Evolutionary conservation across 2,888 invertebrate genomes (phyloP).

Genomic region (Hyppa rectilinea): DNA sequence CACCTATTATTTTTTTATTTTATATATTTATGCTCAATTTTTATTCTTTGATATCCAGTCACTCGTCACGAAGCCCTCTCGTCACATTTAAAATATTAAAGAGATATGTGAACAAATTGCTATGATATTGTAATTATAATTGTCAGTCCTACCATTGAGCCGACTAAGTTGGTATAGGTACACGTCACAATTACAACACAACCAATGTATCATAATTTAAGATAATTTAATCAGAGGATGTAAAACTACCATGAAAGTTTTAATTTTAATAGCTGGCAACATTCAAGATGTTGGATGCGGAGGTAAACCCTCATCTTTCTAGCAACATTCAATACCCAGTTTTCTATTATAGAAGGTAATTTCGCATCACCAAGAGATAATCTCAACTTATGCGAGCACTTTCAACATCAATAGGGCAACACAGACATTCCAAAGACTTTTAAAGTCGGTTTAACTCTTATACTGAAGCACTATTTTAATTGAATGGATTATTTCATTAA

Average conservation of each 20-base stretch:
- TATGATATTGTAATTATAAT: conserved; percentile 21
- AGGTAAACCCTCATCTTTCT: background rate
- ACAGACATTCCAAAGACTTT: conserved; percentile 13
- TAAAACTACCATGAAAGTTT: conserved; percentile 34
- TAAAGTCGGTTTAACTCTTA: conserved; percentile 1
- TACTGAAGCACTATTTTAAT: conserved; percentile 10
- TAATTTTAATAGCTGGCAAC: conserved; percentile 36
- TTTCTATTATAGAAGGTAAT: background rate
- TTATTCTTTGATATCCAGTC: conserved; percentile 1
- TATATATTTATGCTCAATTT: background rate
- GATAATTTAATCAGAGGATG: conserved; percentile 1
- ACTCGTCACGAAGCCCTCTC: background rate
- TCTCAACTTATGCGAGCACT: background rate
- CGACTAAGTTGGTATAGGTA: conserved; percentile 17
- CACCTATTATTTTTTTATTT: no score
- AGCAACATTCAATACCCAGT: background rate
- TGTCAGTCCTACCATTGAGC: conserved; percentile 50
- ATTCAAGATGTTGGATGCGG: background rate
- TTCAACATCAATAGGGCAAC: conserved; percentile 1
- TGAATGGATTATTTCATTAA: background rate
- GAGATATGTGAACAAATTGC: conserved; percentile 56
- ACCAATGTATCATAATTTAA: conserved; percentile 44
- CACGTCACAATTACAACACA: conserved; percentile 52
- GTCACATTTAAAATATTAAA: conserved; percentile 36
- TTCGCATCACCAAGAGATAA: background rate